Evolutionary conservation across 2,797 vertebrate genomes (phyloP), one percentile per base, ranked within the genome.

Genomic region (Cetoscarus ocellatus): DNA sequence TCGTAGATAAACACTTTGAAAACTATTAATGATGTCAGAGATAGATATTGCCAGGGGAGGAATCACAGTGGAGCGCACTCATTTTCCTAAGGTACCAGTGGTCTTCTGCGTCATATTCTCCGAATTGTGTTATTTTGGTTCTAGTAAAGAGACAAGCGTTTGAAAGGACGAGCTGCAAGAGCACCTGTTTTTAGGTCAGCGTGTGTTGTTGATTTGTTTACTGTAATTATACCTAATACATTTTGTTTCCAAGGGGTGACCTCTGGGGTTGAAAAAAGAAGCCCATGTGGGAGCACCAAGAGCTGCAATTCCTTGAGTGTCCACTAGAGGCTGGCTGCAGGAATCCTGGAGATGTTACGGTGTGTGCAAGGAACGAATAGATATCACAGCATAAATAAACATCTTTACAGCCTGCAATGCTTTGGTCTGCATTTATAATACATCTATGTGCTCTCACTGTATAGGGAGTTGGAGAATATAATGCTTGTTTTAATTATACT

Each of bases 1-100:
- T 44, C 14, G 12, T 5, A 69, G 14, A 17, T 43, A 77, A 81
- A 86, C 74, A 81, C 34, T 8, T 3, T 69, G 83, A 81, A 40
- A 75, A 47, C 19, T 36, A 12, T 49, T 43, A 61, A 49, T 51
- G 38, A 59, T n/a, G 11, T 44, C 8, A 65, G 19, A 39, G 9
- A 10, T 47, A 55, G 36, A 73, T 39, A 52, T 56, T 49, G 10
- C 8, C 51, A 73, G 43, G 14, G 6, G 48, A 55, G 27, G 50
- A 6, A 27, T 36, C 42, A 40, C 6, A 55, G 63, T 42, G 10
- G 7, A 53, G 36, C 1, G 2, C 11, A 35, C 19, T 62, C 50
- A 35, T 60, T 57, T 67, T n/a, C 38, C 7, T 52, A 50, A 68
- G 39, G 54, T 13, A 17, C 17, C 44, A 44, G 40, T 10, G 10